A percentile compares a stretch with the other conserved stretches of the same genome.
Evolutionary conservation across 2,888 invertebrate genomes (phyloP).

Genomic region (Baronia brevicornis): DNA sequence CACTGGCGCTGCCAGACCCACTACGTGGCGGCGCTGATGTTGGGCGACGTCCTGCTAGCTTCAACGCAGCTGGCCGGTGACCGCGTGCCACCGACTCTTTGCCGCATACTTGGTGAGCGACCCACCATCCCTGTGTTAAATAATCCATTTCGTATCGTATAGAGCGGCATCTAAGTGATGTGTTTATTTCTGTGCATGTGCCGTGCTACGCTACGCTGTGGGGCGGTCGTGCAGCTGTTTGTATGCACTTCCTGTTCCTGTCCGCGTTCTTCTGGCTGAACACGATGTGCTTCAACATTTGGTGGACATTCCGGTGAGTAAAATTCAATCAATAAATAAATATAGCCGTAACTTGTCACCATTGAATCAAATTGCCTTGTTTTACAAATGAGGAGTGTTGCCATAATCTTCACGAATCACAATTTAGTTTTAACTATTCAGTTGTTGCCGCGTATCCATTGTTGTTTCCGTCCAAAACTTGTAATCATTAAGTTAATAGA

Average conservation of each 20-base stretch:
- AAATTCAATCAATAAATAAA: slow-evolving; percentile 13
- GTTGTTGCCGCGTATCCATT: too few species aligned
- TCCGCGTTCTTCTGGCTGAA: slow-evolving; percentile 95
- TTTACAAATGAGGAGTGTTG: too few species aligned
- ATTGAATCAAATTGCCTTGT: too few species aligned
- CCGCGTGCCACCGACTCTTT: slow-evolving; percentile 75
- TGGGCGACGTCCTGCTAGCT: slow-evolving; percentile 87
- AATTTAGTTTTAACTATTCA: too few species aligned
- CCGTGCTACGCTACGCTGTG: slow-evolving; percentile 32
- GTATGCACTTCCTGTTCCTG: slow-evolving; percentile 91
- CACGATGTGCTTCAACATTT: slow-evolving; percentile 96
- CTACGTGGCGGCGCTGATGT: slow-evolving; percentile 87
- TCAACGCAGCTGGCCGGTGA: slow-evolving; percentile 82
- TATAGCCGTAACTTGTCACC: too few species aligned
- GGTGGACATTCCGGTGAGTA: slow-evolving; percentile 93
- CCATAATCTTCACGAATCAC: too few species aligned
- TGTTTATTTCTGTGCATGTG: slow-evolving; percentile 24
- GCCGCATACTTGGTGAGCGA: slow-evolving; percentile 82
- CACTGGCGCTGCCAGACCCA: slow-evolving; percentile 93
- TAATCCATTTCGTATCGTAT: slow-evolving; percentile 14
- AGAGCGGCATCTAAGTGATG: too few species aligned
- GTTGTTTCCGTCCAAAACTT: too few species aligned
- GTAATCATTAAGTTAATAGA: too few species aligned
- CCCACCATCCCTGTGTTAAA: not conserved
- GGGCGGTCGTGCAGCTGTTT: slow-evolving; percentile 79